These are phyloP conservation scores for Eurystomus gularis DNA, from an alignment of 2,113 vertebrate species.

Conservation along the genomic window DNA sequence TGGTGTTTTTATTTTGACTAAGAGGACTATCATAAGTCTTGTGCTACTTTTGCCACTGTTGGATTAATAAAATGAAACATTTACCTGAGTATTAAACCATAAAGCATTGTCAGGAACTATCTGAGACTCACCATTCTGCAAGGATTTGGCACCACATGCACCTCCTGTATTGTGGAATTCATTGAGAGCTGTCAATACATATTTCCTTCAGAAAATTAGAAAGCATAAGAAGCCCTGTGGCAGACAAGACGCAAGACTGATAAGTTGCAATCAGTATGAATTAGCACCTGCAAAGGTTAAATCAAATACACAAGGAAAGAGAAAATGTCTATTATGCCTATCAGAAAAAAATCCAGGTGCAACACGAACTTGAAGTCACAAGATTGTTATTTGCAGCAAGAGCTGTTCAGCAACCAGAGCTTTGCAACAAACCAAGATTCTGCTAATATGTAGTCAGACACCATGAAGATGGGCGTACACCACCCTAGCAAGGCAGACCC, in stretches of 20 bases:
- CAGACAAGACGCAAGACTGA: not conserved
- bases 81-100: not conserved
- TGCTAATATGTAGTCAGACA: not conserved
- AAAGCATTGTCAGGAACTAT: not conserved
- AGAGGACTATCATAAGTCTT: not conserved
- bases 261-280: slow-evolving; percentile 50
- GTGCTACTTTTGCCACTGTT: not conserved
- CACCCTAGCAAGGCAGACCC: not conserved
- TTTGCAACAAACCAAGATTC: not conserved
- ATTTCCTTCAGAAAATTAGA: slow-evolving; percentile 19
- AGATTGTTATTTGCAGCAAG: not conserved
- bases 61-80: not conserved
- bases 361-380: not conserved
- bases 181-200: not conserved
- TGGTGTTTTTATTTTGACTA: not conserved
- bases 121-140: not conserved
- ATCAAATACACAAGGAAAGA: not conserved
- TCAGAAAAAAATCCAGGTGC: not conserved
- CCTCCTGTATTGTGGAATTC: not conserved
- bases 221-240: not conserved
- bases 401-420: not conserved
- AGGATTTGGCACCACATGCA: not conserved
- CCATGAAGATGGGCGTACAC: not conserved
- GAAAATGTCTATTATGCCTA: not conserved
- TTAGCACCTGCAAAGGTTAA: slow-evolving; percentile 24